A percentile compares a stretch with the other conserved stretches of the same genome.
Conservation (phyloP, 2,888 invertebrate genomes). For the Drosophila algonquin region DNA sequence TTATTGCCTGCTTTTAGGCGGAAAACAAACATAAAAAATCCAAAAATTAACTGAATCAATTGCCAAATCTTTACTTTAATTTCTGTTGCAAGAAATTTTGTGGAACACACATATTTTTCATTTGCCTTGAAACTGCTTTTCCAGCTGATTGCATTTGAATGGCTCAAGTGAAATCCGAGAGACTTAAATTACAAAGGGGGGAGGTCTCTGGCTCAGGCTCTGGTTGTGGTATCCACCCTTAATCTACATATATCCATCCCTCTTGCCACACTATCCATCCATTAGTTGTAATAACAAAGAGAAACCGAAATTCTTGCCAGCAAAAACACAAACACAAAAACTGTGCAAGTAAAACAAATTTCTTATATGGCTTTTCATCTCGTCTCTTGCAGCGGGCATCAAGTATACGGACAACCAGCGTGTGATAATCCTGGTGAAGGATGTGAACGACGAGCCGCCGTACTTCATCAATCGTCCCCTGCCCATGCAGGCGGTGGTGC, state of each 20-base stretch:
- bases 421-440: conserved; percentile 96
- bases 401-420: conserved; percentile 96
- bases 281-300: conserved; percentile 71
- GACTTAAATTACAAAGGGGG: conserved; percentile 60
- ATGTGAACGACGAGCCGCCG: conserved; percentile 97
- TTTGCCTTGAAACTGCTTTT: conserved; percentile 60
- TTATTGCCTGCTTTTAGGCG: neutral
- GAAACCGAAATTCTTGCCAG: conserved; percentile 34
- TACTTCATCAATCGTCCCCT: conserved; percentile 98
- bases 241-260: neutral
- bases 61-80: neutral
- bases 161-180: conserved; percentile 68
- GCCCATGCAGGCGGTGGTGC: conserved; percentile 98
- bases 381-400: conserved; percentile 81
- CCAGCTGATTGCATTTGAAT: conserved; percentile 75
- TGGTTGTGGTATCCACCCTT: neutral
- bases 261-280: conserved; percentile 49
- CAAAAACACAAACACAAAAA: conserved; percentile 44
- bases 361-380: conserved; percentile 22
- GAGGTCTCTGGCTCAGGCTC: too few relatives aligned
- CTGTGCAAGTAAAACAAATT: neutral
- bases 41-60: too few relatives aligned
- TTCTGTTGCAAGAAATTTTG: neutral
- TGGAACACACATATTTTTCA: neutral
- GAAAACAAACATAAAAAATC: too few relatives aligned